Conservation (phyloP, 2,888 invertebrate genomes). For the Gortyna flavago region DNA sequence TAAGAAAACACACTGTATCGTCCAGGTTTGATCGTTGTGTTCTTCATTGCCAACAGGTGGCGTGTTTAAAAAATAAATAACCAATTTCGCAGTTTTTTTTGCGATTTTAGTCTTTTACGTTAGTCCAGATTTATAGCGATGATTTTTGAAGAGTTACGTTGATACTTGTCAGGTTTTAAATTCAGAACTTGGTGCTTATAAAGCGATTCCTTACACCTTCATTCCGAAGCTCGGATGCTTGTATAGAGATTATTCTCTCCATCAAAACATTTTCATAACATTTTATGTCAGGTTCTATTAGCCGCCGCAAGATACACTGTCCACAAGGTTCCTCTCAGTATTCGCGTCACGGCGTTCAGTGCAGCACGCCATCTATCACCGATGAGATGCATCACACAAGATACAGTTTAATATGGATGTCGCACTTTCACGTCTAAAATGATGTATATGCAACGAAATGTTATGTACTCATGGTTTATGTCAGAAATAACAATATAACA, state of each 20-base stretch:
- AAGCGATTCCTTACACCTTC: neutral
- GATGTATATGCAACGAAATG: conserved; percentile 6
- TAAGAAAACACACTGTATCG: neutral
- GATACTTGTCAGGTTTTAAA: neutral
- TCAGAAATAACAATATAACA: neutral
- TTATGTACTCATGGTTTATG: neutral
- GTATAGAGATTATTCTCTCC: neutral
- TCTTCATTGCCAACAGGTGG: too few relatives aligned
- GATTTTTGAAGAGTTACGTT: neutral
- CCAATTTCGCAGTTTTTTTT: too few relatives aligned
- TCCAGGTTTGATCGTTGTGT: neutral
- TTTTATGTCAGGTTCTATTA: neutral
- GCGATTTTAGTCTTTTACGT: too few relatives aligned
- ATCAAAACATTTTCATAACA: neutral
- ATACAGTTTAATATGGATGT: conserved; percentile 14
- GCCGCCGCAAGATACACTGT: neutral
- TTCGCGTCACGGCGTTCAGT: conserved; percentile 15
- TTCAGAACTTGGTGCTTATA: neutral
- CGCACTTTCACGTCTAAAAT: neutral
- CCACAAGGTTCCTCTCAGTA: conserved; percentile 1
- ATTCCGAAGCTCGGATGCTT: neutral
- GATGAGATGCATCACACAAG: conserved; percentile 16
- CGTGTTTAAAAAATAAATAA: too few relatives aligned
- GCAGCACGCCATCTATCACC: conserved; percentile 19
- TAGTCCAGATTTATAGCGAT: too few relatives aligned